These are phyloP conservation scores for Diglossa cyanea DNA, from an alignment of 2,797 vertebrate genomes.

Conservation along the genomic window DNA sequence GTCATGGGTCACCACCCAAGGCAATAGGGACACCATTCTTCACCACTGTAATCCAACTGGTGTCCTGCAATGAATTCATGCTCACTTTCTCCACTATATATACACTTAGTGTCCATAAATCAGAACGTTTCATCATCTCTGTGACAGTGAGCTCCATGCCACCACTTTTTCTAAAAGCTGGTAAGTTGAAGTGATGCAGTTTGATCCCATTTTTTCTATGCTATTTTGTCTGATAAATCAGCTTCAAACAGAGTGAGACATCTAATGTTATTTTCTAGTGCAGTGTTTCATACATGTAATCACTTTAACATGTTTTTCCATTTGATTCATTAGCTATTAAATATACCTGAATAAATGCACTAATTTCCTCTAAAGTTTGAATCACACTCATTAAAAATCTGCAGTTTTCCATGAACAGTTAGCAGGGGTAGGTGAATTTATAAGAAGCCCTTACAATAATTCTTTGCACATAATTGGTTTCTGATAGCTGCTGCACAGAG, in stretches of 20 bases:
- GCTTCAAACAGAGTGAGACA: background rate
- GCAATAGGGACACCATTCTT: background rate
- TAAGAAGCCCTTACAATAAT: background rate
- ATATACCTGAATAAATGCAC: background rate
- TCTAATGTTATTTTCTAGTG: background rate
- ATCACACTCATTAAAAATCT: background rate
- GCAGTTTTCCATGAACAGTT: background rate
- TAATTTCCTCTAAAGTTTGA: background rate
- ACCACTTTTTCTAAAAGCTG: background rate
- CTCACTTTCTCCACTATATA: background rate
- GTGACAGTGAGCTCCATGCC: background rate
- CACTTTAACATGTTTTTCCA: background rate
- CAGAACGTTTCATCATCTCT: background rate
- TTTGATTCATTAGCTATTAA: background rate
- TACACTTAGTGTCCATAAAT: background rate
- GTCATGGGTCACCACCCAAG: background rate
- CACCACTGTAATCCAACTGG: background rate
- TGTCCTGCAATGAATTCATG: background rate
- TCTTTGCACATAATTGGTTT: background rate
- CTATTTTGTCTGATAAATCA: background rate
- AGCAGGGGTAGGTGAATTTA: background rate
- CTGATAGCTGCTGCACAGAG: background rate
- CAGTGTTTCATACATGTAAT: background rate
- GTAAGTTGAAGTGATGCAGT: background rate
- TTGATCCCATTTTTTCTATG: background rate